A percentile compares a stretch with the other conserved stretches of the same genome.
Evolutionary conservation across 2,888 invertebrate genomes (phyloP).

Genomic region (Chouioia cunea): DNA sequence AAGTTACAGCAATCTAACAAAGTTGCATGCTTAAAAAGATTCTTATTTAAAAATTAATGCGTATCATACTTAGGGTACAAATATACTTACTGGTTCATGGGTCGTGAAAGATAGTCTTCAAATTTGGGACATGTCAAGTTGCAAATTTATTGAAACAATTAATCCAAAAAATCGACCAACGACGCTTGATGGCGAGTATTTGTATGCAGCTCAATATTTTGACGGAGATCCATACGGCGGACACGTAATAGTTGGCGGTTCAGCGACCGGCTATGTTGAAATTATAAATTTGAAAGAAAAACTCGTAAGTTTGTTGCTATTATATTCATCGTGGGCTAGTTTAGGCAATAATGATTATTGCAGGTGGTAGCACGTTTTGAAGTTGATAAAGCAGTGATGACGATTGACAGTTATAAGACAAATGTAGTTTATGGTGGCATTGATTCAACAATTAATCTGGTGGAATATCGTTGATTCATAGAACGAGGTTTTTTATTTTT

Average conservation of each 20-base stretch:
- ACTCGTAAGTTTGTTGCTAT: constrained; percentile 9
- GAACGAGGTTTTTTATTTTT: not conserved
- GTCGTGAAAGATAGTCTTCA: constrained; percentile 71
- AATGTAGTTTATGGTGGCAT: constrained; percentile 62
- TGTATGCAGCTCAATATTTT: constrained; percentile 72
- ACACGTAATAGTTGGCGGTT: constrained; percentile 61
- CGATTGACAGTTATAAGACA: constrained; percentile 58
- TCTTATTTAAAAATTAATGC: not conserved
- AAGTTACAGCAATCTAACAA: too few relatives aligned
- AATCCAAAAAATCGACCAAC: constrained; percentile 70
- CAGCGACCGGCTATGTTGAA: constrained; percentile 63
- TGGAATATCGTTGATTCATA: constrained; percentile 1
- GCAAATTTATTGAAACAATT: constrained; percentile 69
- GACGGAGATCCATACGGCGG: constrained; percentile 61
- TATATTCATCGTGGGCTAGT: too few relatives aligned
- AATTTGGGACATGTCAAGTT: constrained; percentile 72
- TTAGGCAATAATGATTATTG: not conserved
- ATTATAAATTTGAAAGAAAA: constrained; percentile 61
- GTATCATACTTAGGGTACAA: constrained; percentile 64
- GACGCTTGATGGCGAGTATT: constrained; percentile 72
- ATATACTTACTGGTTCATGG: constrained; percentile 73
- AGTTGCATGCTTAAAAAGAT: too few relatives aligned
- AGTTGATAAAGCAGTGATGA: constrained; percentile 59
- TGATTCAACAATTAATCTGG: constrained; percentile 54
- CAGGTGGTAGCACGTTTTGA: constrained; percentile 58